These are phyloP conservation scores for Rhadinocentrus ornatus DNA, from an alignment of 2,797 vertebrate genomes.

Conservation along the genomic window DNA sequence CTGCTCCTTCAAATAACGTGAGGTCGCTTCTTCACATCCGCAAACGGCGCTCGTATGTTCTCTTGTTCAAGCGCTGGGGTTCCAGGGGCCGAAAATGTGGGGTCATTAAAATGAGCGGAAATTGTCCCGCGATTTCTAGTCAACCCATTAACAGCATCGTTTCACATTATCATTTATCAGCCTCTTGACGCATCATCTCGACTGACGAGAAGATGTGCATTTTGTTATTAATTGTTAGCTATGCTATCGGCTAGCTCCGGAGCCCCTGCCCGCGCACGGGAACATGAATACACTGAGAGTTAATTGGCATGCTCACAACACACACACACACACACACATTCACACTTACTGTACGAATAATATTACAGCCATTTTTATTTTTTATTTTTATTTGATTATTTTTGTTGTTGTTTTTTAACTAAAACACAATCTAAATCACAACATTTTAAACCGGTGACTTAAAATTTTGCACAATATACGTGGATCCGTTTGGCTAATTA, in stretches of 20 bases:
- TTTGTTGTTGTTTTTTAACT: no score
- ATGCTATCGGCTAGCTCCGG: conserved; percentile 68
- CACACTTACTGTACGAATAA: neutral
- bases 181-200: neutral
- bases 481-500: neutral
- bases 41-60: conserved; percentile 46
- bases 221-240: conserved; percentile 49
- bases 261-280: conserved; percentile 73
- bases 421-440: no score
- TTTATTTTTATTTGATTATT: neutral
- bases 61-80: conserved; percentile 56
- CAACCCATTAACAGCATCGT: neutral
- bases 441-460: no score
- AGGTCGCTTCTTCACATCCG: conserved; percentile 56
- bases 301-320: conserved; percentile 65
- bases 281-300: conserved; percentile 79
- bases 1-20: conserved; percentile 26
- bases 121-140: conserved; percentile 7
- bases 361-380: neutral
- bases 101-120: conserved; percentile 28
- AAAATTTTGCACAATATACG: no score
- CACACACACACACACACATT: conserved; percentile 27
- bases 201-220: conserved; percentile 18
- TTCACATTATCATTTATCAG: conserved; percentile 10
- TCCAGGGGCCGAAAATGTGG: conserved; percentile 31